phyloP scores from a whole-genome alignment of 2,113 vertebrate species.

The Antechinus flavipes region DNA sequence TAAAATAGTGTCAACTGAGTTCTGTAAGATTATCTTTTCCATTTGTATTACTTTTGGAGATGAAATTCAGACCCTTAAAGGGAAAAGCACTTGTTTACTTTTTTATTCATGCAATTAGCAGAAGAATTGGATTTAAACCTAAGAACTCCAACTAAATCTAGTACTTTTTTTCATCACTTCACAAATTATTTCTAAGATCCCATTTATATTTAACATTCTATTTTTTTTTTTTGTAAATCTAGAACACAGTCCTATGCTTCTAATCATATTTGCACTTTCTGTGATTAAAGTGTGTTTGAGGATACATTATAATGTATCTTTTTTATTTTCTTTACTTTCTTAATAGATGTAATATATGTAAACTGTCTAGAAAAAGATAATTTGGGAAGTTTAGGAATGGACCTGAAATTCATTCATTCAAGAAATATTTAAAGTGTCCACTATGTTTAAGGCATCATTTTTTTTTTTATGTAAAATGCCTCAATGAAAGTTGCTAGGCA shows the following conservation, averaged over 20 bases:
- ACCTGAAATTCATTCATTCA: neutral
- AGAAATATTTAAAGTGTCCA: neutral
- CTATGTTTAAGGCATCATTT: neutral
- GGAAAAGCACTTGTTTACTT: neutral
- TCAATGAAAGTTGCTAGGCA: neutral
- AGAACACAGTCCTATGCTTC: neutral
- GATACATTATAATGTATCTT: neutral
- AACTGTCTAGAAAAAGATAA: neutral
- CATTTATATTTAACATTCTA: neutral
- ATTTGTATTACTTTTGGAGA: neutral
- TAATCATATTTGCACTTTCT: neutral
- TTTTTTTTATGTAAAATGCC: neutral
- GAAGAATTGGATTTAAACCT: neutral
- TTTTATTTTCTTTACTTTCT: neutral
- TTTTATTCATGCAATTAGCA: neutral
- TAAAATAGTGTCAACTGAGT: neutral
- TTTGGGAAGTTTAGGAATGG: neutral
- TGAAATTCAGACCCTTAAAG: neutral
- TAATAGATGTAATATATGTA: neutral
- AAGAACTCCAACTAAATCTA: neutral
- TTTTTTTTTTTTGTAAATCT: neutral
- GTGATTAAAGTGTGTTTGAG: neutral
- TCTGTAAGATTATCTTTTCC: neutral
- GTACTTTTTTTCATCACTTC: neutral
- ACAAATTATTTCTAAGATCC: neutral